These are phyloP conservation scores for Drosophila anomelani DNA, from an alignment of 2,888 invertebrate species.

Conservation along the genomic window DNA sequence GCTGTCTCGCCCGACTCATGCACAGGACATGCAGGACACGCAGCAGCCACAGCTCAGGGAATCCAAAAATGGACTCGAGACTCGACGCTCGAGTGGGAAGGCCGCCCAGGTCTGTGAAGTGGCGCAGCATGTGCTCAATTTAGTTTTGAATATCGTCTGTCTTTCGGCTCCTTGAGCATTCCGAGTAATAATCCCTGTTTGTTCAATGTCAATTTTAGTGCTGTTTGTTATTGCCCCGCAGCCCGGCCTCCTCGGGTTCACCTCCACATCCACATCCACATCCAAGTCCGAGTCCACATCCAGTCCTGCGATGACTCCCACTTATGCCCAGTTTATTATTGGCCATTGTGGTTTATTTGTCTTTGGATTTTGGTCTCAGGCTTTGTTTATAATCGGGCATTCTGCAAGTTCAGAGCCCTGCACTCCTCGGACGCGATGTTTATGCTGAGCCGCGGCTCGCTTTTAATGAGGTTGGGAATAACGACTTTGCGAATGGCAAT, in stretches of 20 bases:
- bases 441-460: conserved; percentile 26
- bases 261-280: not conserved
- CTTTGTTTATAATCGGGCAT: conserved; percentile 63
- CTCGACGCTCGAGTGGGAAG: conserved; percentile 28
- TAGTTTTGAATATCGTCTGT: conserved; percentile 52
- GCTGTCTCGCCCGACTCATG: conserved; percentile 61
- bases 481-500: conserved; percentile 13
- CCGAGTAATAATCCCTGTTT: conserved; percentile 54
- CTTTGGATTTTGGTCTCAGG: conserved; percentile 48
- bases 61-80: conserved; percentile 33
- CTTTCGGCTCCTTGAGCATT: conserved; percentile 24
- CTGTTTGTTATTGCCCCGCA: conserved; percentile 35
- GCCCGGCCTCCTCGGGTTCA: not conserved
- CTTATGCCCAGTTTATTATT: conserved; percentile 53
- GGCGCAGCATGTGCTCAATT: conserved; percentile 71
- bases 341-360: conserved; percentile 58
- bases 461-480: conserved; percentile 19
- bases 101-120: conserved; percentile 49
- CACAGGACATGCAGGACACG: conserved; percentile 21
- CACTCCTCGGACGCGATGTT: conserved; percentile 22
- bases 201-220: conserved; percentile 57
- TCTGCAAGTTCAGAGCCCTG: conserved; percentile 11
- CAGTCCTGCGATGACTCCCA: conserved; percentile 28
- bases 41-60: conserved; percentile 4
- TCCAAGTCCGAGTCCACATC: not conserved